Conservation (phyloP, 2,797 vertebrate genomes). For the Cheracebus regulus region DNA sequence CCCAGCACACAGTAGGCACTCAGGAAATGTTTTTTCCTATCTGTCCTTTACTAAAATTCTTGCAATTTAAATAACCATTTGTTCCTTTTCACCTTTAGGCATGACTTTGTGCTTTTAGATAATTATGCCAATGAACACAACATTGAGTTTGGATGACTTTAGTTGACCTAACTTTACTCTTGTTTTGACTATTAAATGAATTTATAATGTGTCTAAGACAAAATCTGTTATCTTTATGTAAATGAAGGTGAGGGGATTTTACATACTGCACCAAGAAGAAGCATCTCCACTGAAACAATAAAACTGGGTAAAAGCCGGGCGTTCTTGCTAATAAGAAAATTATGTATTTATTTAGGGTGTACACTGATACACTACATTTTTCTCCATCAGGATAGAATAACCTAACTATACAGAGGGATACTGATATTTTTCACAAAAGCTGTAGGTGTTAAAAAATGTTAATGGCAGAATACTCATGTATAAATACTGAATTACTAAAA, state of each 20-base stretch:
- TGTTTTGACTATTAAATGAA: conserved; percentile 35
- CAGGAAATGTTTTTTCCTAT: not conserved
- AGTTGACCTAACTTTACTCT: conserved; percentile 60
- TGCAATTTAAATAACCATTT: not conserved
- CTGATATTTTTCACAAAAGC: conserved; percentile 9
- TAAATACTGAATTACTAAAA: conserved; percentile 65
- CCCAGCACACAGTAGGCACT: rapidly evolving
- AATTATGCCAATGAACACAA: conserved; percentile 12
- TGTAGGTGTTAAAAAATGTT: conserved; percentile 56
- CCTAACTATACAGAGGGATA: not conserved
- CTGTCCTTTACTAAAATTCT: not conserved
- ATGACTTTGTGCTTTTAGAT: conserved; percentile 21
- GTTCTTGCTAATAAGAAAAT: conserved; percentile 22
- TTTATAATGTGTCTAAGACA: conserved; percentile 19
- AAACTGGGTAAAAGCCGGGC: conserved; percentile 29
- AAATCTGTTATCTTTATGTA: conserved; percentile 41
- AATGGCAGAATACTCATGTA: conserved; percentile 47
- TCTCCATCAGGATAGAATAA: not conserved
- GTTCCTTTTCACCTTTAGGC: not conserved
- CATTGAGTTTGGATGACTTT: conserved; percentile 38
- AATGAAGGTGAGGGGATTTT: conserved; percentile 49
- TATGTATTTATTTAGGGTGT: not conserved
- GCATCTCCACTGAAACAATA: conserved; percentile 47
- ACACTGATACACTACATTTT: not conserved
- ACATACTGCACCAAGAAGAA: conserved; percentile 29